Evolutionary conservation across 1,140 invertebrate genomes (phyloP).

Genomic region (Calliphora vicina): DNA sequence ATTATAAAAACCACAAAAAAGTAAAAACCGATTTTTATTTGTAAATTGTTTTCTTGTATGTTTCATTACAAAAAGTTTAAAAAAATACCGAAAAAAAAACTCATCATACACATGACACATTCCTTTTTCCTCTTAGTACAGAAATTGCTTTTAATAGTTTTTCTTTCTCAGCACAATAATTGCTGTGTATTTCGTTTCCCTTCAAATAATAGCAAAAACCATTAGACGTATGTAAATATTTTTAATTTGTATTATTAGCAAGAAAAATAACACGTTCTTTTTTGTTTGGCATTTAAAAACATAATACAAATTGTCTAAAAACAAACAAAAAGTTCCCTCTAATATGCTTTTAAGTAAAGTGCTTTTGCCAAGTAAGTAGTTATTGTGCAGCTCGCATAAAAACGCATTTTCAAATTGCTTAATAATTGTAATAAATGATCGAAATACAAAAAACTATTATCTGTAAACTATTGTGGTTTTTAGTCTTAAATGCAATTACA

Average conservation of each 20-base stretch:
- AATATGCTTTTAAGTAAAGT: conserved; percentile 3
- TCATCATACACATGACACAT: background rate
- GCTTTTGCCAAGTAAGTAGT: background rate
- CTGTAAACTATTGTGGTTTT: background rate
- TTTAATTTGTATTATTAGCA: conserved; percentile 9
- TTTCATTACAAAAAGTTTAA: background rate
- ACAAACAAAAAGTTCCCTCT: background rate
- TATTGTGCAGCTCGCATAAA: background rate
- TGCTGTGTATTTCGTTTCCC: background rate
- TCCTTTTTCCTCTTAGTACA: background rate
- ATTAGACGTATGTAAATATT: background rate
- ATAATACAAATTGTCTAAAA: background rate
- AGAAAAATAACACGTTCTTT: background rate
- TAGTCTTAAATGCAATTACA: background rate
- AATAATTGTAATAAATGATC: background rate
- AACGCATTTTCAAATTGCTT: conserved; percentile 15
- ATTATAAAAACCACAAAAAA: background rate
- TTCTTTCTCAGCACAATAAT: background rate
- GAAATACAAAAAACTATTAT: background rate
- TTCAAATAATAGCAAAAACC: background rate
- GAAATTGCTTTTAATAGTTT: background rate
- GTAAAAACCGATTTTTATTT: background rate
- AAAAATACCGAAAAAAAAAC: background rate
- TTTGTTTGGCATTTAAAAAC: too few relatives aligned
- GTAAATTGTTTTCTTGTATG: background rate